Conservation (phyloP, 2,888 invertebrate genomes). For the Gari tellinella region DNA sequence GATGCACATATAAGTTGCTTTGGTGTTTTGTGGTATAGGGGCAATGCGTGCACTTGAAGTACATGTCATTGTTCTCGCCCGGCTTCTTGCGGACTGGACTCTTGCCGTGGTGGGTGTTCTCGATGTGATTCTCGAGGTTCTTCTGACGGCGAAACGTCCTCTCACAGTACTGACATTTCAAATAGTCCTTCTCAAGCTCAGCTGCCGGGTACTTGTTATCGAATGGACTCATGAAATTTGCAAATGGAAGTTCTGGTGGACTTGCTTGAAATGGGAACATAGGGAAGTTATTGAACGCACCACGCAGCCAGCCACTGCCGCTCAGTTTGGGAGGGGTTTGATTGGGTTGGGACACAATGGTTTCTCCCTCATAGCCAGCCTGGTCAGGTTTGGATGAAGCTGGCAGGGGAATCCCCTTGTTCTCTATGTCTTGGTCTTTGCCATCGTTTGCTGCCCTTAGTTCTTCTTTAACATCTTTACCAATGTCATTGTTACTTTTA, state of each 20-base stretch:
- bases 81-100: constrained; percentile 71
- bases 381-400: constrained; percentile 20
- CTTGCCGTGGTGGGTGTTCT: constrained; percentile 83
- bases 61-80: constrained; percentile 77
- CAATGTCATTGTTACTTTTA: constrained; percentile 27
- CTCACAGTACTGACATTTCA: constrained; percentile 81
- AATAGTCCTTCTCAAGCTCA: constrained; percentile 77
- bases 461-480: constrained; percentile 27
- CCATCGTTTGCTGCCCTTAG: constrained; percentile 9
- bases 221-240: constrained; percentile 75
- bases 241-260: constrained; percentile 73
- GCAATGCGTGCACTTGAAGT: constrained; percentile 84
- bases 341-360: constrained; percentile 12
- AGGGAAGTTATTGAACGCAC: constrained; percentile 71
- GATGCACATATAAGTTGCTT: constrained; percentile 84
- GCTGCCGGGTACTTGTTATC: constrained; percentile 72
- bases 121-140: constrained; percentile 83
- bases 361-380: no score
- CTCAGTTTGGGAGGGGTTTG: constrained; percentile 66
- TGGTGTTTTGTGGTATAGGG: constrained; percentile 84
- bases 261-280: constrained; percentile 75
- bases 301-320: constrained; percentile 68
- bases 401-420: constrained; percentile 53
- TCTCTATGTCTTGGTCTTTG: constrained; percentile 26
- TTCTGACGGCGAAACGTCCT: constrained; percentile 82